phyloP scores from a whole-genome alignment of 2,797 vertebrate genomes.

The Synanceia verrucosa region DNA sequence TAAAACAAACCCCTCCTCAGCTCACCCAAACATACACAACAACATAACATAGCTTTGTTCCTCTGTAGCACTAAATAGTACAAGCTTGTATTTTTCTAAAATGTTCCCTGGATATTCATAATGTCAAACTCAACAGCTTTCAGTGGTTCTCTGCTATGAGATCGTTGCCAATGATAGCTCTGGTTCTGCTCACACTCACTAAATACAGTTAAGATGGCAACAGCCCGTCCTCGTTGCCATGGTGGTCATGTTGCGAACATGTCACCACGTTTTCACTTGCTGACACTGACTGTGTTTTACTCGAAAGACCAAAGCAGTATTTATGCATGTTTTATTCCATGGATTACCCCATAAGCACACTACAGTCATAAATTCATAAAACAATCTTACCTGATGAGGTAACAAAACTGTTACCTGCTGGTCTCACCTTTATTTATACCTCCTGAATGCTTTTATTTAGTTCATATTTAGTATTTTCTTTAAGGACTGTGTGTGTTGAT shows the following conservation, averaged over 20 bases:
- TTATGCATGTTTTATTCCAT: not conserved
- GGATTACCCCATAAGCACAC: not conserved
- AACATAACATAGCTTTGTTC: conserved; percentile 16
- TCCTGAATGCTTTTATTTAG: not conserved
- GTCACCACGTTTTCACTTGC: conserved; percentile 21
- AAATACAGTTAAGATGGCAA: conserved; percentile 32
- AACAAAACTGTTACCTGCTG: not conserved
- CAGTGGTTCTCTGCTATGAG: conserved; percentile 7
- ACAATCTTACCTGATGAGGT: not conserved
- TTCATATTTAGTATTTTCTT: not conserved
- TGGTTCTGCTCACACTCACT: conserved; percentile 29
- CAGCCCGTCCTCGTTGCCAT: conserved; percentile 41
- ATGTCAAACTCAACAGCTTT: conserved; percentile 19
- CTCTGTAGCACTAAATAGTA: conserved; percentile 13
- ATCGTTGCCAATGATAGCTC: conserved; percentile 21
- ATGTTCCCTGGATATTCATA: not conserved
- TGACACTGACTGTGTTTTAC: conserved; percentile 4
- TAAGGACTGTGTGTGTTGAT: too few relatives aligned
- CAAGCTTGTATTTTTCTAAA: not conserved
- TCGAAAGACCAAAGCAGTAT: not conserved
- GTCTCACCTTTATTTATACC: not conserved
- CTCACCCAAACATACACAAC: conserved; percentile 19
- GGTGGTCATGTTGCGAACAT: conserved; percentile 34
- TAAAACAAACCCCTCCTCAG: conserved; percentile 30
- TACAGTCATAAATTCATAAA: not conserved